Evolutionary conservation across 2,888 invertebrate genomes (phyloP), one percentile per base, ranked within the genome.

Genomic region (Diplolepis rosae): DNA sequence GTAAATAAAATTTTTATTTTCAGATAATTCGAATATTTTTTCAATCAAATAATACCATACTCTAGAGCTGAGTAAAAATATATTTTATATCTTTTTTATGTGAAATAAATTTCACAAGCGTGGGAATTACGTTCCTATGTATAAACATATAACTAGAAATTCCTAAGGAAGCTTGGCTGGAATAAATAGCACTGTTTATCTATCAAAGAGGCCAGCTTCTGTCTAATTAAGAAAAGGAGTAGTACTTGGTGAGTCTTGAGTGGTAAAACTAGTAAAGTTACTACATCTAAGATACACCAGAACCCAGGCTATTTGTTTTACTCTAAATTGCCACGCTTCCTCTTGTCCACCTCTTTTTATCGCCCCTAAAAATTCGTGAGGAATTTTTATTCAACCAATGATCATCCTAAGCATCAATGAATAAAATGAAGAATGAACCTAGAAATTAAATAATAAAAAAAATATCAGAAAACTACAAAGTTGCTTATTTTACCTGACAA

Each of bases 281-380:
- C n/a, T 42, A 61, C 61, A 35, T 61, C 35, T 24, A 61, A 61
- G 39, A 61, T 61, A 39, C 39, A 30, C n/a, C n/a, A n/a, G n/a
- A n/a, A n/a, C n/a, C n/a, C n/a, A 52, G 39, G 61, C 39, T 39
- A 61, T 61, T n/a, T 35, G 13, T 61, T 61, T 61, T 61, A n/a
- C 61, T 39, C 4, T 11, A 27, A 61, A 61, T 61, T 42, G 7
- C 61, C 61, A 61, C 61, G 39, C 61, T 39, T 24, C 39, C 27
- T 7, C n/a, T 24, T 27, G 24, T 42, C 61, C 39, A 27, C 39
- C 61, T 39, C 4, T 24, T 61, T 42, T 61, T 39, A 35, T 3
- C 61, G 39, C 39, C 24, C n/a, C n/a, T 15, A 27, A 61, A n/a
- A n/a, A 39, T 61, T 61, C 7, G 4, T 22, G 22, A 22, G 22